phyloP scores from a whole-genome alignment of 1,140 invertebrate genomes.

The Cephus cinctus region DNA sequence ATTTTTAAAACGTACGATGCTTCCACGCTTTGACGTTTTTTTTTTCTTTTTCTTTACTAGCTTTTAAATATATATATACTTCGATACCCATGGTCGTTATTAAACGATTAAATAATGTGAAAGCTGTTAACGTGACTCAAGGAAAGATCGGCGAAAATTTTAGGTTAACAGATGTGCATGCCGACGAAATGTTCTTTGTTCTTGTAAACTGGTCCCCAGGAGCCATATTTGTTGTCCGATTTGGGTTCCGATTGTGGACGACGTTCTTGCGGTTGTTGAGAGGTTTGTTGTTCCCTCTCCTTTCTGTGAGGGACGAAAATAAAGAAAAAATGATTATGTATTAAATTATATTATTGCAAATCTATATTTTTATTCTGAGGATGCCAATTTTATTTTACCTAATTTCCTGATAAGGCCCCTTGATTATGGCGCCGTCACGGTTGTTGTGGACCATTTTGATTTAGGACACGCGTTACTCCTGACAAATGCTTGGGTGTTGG shows the following conservation, averaged over 20 bases:
- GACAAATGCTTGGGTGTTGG: neutral
- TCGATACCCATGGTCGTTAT: too few relatives aligned
- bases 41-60: too few relatives aligned
- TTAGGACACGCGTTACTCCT: neutral
- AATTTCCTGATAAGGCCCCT: conserved; percentile 35
- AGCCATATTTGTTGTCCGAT: conserved; percentile 59
- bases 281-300: conserved; percentile 35
- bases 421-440: conserved; percentile 23
- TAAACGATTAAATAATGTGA: too few relatives aligned
- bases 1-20: too few relatives aligned
- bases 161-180: conserved; percentile 64
- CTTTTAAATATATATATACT: too few relatives aligned
- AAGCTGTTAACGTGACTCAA: too few relatives aligned
- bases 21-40: neutral
- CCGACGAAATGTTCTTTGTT: conserved; percentile 69
- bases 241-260: conserved; percentile 37
- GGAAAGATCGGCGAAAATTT: neutral
- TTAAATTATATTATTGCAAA: conserved; percentile 4
- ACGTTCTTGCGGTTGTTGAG: conserved; percentile 34
- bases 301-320: conserved; percentile 45
- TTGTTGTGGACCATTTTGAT: conserved; percentile 38
- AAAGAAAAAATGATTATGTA: conserved; percentile 5
- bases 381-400: conserved; percentile 29
- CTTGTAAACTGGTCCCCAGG: conserved; percentile 72
- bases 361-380: conserved; percentile 1